Conservation (phyloP, 1,140 invertebrate species). For the fruit fly (Drosophila melanogaster) region DNA sequence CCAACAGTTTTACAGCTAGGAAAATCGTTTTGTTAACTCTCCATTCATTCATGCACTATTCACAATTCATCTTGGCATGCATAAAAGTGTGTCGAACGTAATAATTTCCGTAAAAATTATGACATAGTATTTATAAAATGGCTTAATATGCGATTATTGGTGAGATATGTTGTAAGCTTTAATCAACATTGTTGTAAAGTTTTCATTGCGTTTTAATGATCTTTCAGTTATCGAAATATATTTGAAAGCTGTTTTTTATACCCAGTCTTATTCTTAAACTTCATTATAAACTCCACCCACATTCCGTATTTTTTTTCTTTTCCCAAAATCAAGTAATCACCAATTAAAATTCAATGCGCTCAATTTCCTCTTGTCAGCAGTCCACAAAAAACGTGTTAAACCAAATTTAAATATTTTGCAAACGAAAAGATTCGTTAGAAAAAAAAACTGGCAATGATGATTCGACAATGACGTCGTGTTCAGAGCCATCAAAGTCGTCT, state of each 20-base stretch:
- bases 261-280: not conserved
- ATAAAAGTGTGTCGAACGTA: conserved; percentile 24
- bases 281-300: not conserved
- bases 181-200: not conserved
- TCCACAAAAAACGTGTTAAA: conserved; percentile 16
- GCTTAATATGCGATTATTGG: not conserved
- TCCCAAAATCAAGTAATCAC: not conserved
- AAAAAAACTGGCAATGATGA: conserved; percentile 20
- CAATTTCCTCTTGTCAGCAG: conserved; percentile 46
- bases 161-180: too few species aligned
- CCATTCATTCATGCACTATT: conserved; percentile 20
- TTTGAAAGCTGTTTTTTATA: not conserved
- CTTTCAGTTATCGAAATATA: not conserved
- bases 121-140: not conserved
- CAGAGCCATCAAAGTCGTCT: conserved; percentile 46
- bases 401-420: conserved; percentile 35
- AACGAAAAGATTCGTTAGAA: not conserved
- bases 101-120: not conserved
- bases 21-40: conserved; percentile 40
- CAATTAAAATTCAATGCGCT: conserved; percentile 38
- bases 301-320: not conserved
- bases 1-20: conserved; percentile 20
- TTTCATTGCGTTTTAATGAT: not conserved
- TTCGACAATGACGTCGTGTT: conserved; percentile 58
- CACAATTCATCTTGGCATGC: conserved; percentile 7